A percentile compares a stretch with the other conserved stretches of the same genome.
Conservation (phyloP, 2,113 vertebrate species). For the Euleptes europaea region DNA sequence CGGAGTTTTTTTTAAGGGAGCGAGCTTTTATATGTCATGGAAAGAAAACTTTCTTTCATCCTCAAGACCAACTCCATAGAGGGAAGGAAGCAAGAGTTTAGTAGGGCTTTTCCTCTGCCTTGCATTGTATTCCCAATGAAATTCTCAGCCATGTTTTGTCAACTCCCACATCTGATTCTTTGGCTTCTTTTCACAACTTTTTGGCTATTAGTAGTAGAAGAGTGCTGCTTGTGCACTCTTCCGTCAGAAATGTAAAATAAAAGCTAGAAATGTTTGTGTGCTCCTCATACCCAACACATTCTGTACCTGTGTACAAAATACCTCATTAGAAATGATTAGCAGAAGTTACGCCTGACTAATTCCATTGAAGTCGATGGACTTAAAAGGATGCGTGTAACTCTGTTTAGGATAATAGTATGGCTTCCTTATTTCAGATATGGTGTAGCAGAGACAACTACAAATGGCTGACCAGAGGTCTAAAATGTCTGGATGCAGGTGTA, state of each 20-base stretch:
- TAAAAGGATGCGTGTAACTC: too few species aligned
- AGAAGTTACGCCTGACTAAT: too few species aligned
- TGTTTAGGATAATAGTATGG: too few species aligned
- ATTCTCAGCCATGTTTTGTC: not conserved
- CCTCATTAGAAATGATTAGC: too few species aligned
- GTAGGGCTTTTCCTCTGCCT: not conserved
- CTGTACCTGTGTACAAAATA: not conserved
- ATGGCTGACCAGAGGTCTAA: too few species aligned
- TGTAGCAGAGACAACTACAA: too few species aligned
- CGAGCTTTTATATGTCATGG: not conserved
- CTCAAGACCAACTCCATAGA: not conserved
- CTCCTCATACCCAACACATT: not conserved
- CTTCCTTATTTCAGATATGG: too few species aligned
- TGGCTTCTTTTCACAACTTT: not conserved
- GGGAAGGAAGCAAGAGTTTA: not conserved
- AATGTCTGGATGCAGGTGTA: too few species aligned
- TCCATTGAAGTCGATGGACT: too few species aligned
- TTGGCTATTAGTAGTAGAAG: not conserved
- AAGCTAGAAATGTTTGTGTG: not conserved
- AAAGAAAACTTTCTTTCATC: not conserved
- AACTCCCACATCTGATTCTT: not conserved
- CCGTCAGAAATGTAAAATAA: not conserved
- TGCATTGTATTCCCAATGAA: not conserved
- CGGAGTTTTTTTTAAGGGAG: not conserved
- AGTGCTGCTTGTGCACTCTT: not conserved